Conservation (phyloP, 2,888 invertebrate genomes). For the Lagria hirta region DNA sequence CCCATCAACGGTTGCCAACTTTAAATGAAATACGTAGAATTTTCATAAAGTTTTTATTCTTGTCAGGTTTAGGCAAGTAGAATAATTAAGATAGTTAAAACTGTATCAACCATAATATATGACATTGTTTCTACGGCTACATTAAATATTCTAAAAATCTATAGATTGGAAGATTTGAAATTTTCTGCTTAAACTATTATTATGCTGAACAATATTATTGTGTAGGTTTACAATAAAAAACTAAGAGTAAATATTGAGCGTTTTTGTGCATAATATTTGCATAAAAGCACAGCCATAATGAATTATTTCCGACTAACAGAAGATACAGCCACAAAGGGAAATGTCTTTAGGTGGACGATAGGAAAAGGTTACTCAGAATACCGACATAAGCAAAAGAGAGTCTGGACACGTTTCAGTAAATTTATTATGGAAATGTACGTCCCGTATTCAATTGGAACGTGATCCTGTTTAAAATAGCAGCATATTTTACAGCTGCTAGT, state of each 20-base stretch:
- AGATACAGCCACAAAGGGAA: too few relatives aligned
- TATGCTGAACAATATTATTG: too few relatives aligned
- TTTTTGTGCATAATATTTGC: too few relatives aligned
- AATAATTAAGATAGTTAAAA: conserved; percentile 29
- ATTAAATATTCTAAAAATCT: too few relatives aligned
- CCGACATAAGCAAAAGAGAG: conserved; percentile 32
- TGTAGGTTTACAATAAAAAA: too few relatives aligned
- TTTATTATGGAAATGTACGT: conserved; percentile 54
- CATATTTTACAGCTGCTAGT: conserved; percentile 48
- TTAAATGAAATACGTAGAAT: conserved; percentile 26
- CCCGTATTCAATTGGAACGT: conserved; percentile 54
- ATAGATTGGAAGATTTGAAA: too few relatives aligned
- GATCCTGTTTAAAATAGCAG: conserved; percentile 54
- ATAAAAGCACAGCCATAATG: too few relatives aligned
- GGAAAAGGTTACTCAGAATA: conserved; percentile 13
- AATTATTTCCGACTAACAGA: too few relatives aligned
- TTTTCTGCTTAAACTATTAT: too few relatives aligned
- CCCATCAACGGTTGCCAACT: conserved; percentile 25
- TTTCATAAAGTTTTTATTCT: conserved; percentile 29
- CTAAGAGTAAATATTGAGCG: too few relatives aligned
- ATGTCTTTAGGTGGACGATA: conserved; percentile 12
- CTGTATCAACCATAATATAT: conserved; percentile 27
- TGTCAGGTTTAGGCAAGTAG: conserved; percentile 29
- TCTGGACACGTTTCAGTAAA: conserved; percentile 51
- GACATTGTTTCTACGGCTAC: conserved; percentile 27